Base-by-base conservation (phyloP, 2,888 invertebrate genomes). In the Cheilosia urbana region DNA sequence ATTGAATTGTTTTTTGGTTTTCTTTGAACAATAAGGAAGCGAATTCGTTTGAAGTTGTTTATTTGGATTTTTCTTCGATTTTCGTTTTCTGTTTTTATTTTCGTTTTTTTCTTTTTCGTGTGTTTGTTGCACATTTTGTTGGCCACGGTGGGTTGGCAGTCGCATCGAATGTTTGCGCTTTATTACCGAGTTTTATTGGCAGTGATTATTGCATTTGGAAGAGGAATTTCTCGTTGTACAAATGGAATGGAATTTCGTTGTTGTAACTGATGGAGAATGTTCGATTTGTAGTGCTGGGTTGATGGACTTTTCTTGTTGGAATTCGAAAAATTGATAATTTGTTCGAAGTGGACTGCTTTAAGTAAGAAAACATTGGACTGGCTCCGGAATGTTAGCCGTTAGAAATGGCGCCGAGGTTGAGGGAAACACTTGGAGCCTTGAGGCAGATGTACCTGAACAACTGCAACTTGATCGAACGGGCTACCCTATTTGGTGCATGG, bases 11-110 rank as follows among this genome's bases (percentile, higher is more conserved):
- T 55, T 71, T 57, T 30, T 37, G 69, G 57, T 63, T 83, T 66
- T 69, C 65, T 53, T 62, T 55, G 62, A 75, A 78, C 81, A 84
- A 80, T 78, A 78, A 79, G 85, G 77, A 81, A 84, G 72, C 73
- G 77, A 78, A 75, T 66, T 81, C 73, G 72, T 75, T 85, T 81
- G 62, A 63, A 71, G 76, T 69, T 72, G 76, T 69, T 81, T 47
- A 58, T 45, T 66, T 84, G 30, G 72, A 58, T 63, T 62, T 73
- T 53, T 27, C 6, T 42, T 72, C 30, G 62, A 42, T 62, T 51
- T 65, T 63, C 9, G 30, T 4, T 37, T 15, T 71, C 21, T 19
- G 66, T 30, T 62, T 27, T 71, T n/a, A n/a, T n/a, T 87, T 75
- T 78, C 79, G 63, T 84, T 6, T 27, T 27, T 27, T 63, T n/a